Evolutionary conservation across 2,888 invertebrate genomes (phyloP).

Genomic region (Lepidonotus clava): DNA sequence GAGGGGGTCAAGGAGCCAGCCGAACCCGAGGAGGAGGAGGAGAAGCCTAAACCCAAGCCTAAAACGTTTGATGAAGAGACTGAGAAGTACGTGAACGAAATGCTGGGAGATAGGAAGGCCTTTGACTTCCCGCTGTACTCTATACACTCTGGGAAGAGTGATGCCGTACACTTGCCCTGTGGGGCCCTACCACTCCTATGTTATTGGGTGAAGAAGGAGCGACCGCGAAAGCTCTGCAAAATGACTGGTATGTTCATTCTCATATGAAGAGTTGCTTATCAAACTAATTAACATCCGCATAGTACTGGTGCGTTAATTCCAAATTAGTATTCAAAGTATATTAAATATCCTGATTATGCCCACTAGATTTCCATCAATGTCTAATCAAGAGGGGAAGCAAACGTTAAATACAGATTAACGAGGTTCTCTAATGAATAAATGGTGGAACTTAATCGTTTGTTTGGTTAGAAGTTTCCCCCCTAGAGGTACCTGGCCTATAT

Average conservation of each 20-base stretch:
- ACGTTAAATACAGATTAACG: too few relatives aligned
- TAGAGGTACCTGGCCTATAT: too few relatives aligned
- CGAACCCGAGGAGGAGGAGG: slow-evolving; percentile 1
- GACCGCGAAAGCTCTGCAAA: slow-evolving; percentile 70
- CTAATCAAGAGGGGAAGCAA: too few relatives aligned
- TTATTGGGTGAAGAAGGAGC: slow-evolving; percentile 73
- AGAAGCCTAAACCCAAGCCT: neutral
- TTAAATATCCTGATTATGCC: too few relatives aligned
- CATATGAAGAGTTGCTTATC: too few relatives aligned
- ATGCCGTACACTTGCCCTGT: slow-evolving; percentile 71
- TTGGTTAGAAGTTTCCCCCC: too few relatives aligned
- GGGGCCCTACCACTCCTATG: slow-evolving; percentile 75
- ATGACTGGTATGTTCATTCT: slow-evolving; percentile 73
- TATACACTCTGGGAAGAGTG: slow-evolving; percentile 66
- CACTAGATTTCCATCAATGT: too few relatives aligned
- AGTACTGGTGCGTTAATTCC: too few relatives aligned
- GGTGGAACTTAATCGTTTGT: too few relatives aligned
- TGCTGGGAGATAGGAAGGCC: slow-evolving; percentile 59
- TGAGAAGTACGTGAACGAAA: slow-evolving; percentile 46
- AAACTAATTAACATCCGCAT: too few relatives aligned
- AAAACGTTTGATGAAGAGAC: slow-evolving; percentile 5
- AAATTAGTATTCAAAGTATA: too few relatives aligned
- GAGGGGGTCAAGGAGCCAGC: neutral
- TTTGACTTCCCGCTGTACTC: slow-evolving; percentile 75
- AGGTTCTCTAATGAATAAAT: too few relatives aligned